Percentiles rank a stretch among this genome's conserved stretches.
Evolutionary conservation across 2,888 invertebrate genomes (phyloP).

Genomic region (Leucophora obtusa): DNA sequence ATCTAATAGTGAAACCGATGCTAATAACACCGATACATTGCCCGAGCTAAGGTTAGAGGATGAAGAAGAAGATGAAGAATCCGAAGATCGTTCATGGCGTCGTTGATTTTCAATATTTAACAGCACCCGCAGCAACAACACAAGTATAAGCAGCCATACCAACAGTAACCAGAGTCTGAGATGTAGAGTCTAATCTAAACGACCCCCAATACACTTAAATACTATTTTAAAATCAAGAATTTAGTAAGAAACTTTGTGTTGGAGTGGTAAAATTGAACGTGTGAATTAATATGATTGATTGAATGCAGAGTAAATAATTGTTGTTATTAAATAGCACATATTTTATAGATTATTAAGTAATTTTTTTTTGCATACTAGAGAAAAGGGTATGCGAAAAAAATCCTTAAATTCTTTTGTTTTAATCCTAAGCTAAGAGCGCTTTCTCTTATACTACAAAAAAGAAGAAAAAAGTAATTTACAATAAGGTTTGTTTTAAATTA

Average conservation of each 20-base stretch:
- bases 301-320: slow-evolving; percentile 48
- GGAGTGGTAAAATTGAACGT: slow-evolving; percentile 10
- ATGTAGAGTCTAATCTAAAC: slow-evolving; percentile 60
- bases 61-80: slow-evolving; percentile 92
- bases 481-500: slow-evolving; percentile 37
- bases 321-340: slow-evolving; percentile 64
- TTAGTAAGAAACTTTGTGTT: slow-evolving; percentile 17
- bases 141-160: slow-evolving; percentile 56
- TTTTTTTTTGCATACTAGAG: slow-evolving; percentile 62
- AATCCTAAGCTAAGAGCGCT: slow-evolving; percentile 50
- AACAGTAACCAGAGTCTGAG: slow-evolving; percentile 64
- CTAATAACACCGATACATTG: slow-evolving; percentile 76
- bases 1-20: slow-evolving; percentile 69
- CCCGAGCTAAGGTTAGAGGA: slow-evolving; percentile 87
- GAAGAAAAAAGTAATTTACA: slow-evolving; percentile 24
- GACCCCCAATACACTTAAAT: slow-evolving; percentile 21
- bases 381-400: slow-evolving; percentile 40
- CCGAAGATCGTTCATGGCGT: slow-evolving; percentile 92
- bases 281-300: slow-evolving; percentile 28
- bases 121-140: slow-evolving; percentile 46
- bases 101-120: slow-evolving; percentile 82
- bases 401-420: slow-evolving; percentile 54
- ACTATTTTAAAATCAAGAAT: slow-evolving; percentile 2
- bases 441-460: slow-evolving; percentile 24
- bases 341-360: slow-evolving; percentile 56